Base-by-base conservation (phyloP, 2,113 vertebrate genomes). In the Galemys pyrenaicus region DNA sequence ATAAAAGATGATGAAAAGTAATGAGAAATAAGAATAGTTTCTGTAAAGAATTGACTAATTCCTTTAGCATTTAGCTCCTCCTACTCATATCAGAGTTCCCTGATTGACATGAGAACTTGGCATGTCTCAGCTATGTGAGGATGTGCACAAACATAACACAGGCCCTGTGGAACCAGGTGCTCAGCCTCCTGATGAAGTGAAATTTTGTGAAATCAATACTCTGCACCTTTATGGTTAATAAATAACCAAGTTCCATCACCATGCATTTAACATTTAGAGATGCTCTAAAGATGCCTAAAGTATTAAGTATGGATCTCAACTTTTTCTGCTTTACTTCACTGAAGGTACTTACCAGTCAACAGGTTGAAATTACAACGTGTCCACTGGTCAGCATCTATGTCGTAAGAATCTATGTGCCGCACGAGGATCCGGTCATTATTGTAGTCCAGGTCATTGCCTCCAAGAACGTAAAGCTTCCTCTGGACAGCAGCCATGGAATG, bases 351-450 rank as follows among this genome's bases (percentile, higher is more conserved):
- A 98, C 99, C 99, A 95, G 99, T 99, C 95, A 99, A 98, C 79
- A 99, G 98, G 97, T 98, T 99, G 98, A 99, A 99, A 97, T 96
- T 99, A 97, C 99, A 99, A 1, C 99, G 99, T 0, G 99, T 99
- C 99, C 99, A 99, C 62, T 99, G 99, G 97, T 99, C 99, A 41
- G 98, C 39, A 41, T 99, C 99, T 73, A 99, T 99, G 97, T 98
- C 98, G 83, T 99, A 99, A 54, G 98, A 99, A 97, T 99, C 99
- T 92, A 99, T 99, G 89, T 99, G 99, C 8, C 99, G 98, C 49
- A 99, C 99, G 79, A 99, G 98, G 93, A 99, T 98, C 32, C 99
- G 99, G 92, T 99, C 99, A 0, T 99, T 99, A 97, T 99, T 99
- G 97, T 99, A 99, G 98, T 99, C 99, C 30, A 99, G 98, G 96